A percentile compares a stretch with the other conserved stretches of the same genome.
These are phyloP conservation scores for Labroides dimidiatus DNA, from an alignment of 2,797 vertebrate species.

Conservation along the genomic window DNA sequence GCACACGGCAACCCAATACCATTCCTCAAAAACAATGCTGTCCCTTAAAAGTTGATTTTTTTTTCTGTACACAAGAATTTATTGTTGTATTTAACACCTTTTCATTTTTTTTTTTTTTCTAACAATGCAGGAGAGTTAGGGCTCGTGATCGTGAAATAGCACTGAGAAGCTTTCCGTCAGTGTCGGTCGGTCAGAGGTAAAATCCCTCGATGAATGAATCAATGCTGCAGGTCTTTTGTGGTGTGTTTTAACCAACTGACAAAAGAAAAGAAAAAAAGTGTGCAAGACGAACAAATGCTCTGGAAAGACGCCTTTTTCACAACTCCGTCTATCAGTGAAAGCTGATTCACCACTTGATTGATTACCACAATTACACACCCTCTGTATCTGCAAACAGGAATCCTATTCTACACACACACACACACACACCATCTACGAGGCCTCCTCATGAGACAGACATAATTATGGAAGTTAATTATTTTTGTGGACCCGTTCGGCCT, in stretches of 20 bases:
- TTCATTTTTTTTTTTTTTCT: conserved; percentile 14
- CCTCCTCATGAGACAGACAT: conserved; percentile 30
- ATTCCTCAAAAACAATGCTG: conserved; percentile 40
- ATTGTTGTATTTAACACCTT: conserved; percentile 9
- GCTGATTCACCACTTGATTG: conserved; percentile 63
- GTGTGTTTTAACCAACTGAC: conserved; percentile 30
- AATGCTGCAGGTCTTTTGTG: conserved; percentile 21
- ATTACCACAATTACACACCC: conserved; percentile 67
- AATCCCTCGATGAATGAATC: conserved; percentile 45
- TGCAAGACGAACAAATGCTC: conserved; percentile 19
- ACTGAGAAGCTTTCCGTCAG: conserved; percentile 31
- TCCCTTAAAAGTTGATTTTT: conserved; percentile 14
- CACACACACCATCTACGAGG: conserved; percentile 15
- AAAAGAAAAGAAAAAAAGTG: conserved; percentile 28
- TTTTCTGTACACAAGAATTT: conserved; percentile 11
- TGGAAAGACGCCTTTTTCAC: conserved; percentile 24
- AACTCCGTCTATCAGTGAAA: conserved; percentile 43
- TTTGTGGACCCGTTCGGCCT: conserved; percentile 29
- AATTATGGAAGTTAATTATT: conserved; percentile 37
- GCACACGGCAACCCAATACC: conserved; percentile 6
- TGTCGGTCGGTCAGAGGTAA: conserved; percentile 48
- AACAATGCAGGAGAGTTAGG: conserved; percentile 19
- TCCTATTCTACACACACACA: conserved; percentile 15
- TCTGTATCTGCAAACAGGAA: conserved; percentile 57
- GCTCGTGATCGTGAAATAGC: conserved; percentile 26